These are phyloP conservation scores for Cyanoramphus novaezelandiae DNA, from an alignment of 2,113 vertebrate genomes.

Conservation along the genomic window DNA sequence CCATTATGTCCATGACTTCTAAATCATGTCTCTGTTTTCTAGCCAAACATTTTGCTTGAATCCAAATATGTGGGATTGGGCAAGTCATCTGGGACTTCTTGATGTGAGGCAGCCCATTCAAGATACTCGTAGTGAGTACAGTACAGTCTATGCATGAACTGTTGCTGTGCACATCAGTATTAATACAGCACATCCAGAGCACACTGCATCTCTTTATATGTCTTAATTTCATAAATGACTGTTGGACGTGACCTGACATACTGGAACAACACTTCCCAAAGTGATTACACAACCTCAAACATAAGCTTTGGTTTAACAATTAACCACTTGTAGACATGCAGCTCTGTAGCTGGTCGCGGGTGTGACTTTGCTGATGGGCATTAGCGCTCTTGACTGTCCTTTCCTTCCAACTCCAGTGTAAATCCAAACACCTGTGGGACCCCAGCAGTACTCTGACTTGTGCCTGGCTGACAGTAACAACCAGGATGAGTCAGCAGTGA, in stretches of 20 bases:
- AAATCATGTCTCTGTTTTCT: background rate
- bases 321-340: background rate
- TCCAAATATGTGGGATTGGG: background rate
- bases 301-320: background rate
- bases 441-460: background rate
- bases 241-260: rapidly evolving
- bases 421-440: background rate
- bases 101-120: background rate
- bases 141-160: rapidly evolving
- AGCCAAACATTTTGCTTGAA: background rate
- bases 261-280: background rate
- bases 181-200: background rate
- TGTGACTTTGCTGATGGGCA: background rate
- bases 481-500: background rate
- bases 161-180: too few relatives aligned
- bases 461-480: background rate
- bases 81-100: background rate
- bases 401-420: background rate
- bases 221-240: background rate
- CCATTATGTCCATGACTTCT: background rate
- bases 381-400: too few relatives aligned
- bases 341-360: background rate
- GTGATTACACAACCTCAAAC: rapidly evolving
- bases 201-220: rapidly evolving
- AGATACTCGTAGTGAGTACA: rapidly evolving